Evolutionary conservation across 2,888 invertebrate genomes (phyloP).

Genomic region (Nycteola revayana): DNA sequence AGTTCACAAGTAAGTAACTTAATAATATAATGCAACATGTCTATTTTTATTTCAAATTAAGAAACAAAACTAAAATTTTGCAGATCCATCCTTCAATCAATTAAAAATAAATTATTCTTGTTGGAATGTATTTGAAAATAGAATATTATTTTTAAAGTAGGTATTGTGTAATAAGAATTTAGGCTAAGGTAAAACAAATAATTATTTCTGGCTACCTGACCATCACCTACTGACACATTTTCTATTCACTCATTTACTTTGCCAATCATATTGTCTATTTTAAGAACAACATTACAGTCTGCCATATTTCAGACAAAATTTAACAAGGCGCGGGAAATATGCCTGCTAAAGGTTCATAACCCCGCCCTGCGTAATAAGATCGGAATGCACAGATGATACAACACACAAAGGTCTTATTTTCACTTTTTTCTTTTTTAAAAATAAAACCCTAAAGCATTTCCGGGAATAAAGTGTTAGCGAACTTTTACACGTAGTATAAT

Average conservation of each 20-base stretch:
- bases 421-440: conserved; percentile 56
- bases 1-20: no score
- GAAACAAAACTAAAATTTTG: no score
- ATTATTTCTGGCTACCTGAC: conserved; percentile 62
- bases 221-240: conserved; percentile 76
- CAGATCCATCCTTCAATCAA: no score
- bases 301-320: conserved; percentile 31
- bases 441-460: conserved; percentile 62
- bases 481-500: conserved; percentile 6
- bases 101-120: no score
- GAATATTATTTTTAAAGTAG: conserved; percentile 32
- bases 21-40: no score
- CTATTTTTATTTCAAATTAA: no score
- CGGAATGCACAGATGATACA: conserved; percentile 75
- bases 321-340: conserved; percentile 52
- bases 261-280: conserved; percentile 63
- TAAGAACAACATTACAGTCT: conserved; percentile 47
- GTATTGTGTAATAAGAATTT: conserved; percentile 38
- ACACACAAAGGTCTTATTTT: conserved; percentile 66
- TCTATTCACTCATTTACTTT: conserved; percentile 53
- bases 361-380: conserved; percentile 62
- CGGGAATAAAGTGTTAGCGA: conserved; percentile 43
- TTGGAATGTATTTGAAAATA: no score
- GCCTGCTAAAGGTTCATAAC: conserved; percentile 45
- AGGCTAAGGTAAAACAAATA: conserved; percentile 67